Percentiles rank a stretch among this genome's conserved stretches.
phyloP scores from a whole-genome alignment of 2,113 vertebrate species.

The Garra rufa region DNA sequence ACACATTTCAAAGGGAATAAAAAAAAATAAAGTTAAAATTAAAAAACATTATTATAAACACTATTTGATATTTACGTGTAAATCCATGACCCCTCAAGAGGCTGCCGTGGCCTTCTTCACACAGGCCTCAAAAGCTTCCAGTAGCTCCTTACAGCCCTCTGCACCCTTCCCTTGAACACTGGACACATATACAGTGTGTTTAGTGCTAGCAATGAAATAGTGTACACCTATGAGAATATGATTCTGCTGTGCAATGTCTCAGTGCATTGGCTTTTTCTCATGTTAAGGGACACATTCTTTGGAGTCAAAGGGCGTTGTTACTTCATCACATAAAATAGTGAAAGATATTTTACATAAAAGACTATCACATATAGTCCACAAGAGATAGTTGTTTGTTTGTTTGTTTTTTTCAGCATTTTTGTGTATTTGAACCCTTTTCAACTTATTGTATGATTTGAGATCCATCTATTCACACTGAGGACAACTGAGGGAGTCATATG shows the following conservation, averaged over 20 bases:
- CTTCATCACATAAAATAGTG: neutral
- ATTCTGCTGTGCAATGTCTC: neutral
- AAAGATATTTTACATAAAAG: no score
- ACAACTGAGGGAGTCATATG: no score
- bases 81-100: slow-evolving; percentile 57
- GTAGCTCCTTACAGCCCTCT: slow-evolving; percentile 71
- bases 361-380: no score
- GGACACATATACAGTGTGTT: slow-evolving; percentile 7
- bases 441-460: no score
- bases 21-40: neutral
- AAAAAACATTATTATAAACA: no score
- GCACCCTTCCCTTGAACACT: slow-evolving; percentile 71
- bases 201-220: neutral
- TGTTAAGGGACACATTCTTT: neutral
- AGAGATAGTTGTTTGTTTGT: no score
- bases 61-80: neutral
- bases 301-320: neutral
- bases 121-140: slow-evolving; percentile 76
- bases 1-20: no score
- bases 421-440: no score
- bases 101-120: slow-evolving; percentile 70
- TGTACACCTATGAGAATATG: neutral
- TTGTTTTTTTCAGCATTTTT: no score
- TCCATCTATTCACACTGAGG: no score
- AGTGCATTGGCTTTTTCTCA: neutral